Base-by-base conservation (phyloP, 2,113 vertebrate genomes). In the Emberiza fucata region DNA sequence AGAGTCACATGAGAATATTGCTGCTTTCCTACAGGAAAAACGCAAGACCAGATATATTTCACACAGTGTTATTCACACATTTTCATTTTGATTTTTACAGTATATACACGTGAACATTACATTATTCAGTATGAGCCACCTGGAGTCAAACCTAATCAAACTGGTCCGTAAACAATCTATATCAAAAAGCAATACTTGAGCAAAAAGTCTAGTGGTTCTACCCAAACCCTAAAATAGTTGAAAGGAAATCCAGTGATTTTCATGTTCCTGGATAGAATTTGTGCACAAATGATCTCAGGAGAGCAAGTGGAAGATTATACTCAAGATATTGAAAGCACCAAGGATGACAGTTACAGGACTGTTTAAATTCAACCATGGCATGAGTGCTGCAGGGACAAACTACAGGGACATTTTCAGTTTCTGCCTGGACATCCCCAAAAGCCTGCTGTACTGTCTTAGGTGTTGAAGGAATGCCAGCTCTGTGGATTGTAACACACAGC, bases 31-130 rank as follows among this genome's bases (percentile, higher is more conserved):
- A 97, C 92, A 98, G 96, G 96, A 98, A 98, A 98, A 98, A 98
- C 97, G 70, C 97, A 98, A 98, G 98, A 98, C 98, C 97, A 98
- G 93, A 88, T 97, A 93, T 97, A 97, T 98, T 98, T 98, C 98
- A 98, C 98, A 98, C 97, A 98, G 97, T 98, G 96, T 98, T 98
- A 98, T 98, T 98, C 97, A 98, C 98, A 98, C 97, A 97, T 96
- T 98, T 98, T 98, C 97, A 97, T 98, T 98, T 94, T 53, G 86
- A 97, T 98, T 97, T 98, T 98, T 98, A 98, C 98, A 98, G 96
- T 98, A 98, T 98, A 97, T 98, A 98, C 98, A 98, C 27, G 92
- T 98, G 96, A 98, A 98, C 95, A 97, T 97, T 98, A 98, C 98
- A 98, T 98, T 96, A 97, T 97, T 98, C 95, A 96, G 88, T 98